A percentile compares a stretch with the other conserved stretches of the same genome.
Conservation (phyloP, 2,113 vertebrate genomes). For the Tiliqua scincoides region DNA sequence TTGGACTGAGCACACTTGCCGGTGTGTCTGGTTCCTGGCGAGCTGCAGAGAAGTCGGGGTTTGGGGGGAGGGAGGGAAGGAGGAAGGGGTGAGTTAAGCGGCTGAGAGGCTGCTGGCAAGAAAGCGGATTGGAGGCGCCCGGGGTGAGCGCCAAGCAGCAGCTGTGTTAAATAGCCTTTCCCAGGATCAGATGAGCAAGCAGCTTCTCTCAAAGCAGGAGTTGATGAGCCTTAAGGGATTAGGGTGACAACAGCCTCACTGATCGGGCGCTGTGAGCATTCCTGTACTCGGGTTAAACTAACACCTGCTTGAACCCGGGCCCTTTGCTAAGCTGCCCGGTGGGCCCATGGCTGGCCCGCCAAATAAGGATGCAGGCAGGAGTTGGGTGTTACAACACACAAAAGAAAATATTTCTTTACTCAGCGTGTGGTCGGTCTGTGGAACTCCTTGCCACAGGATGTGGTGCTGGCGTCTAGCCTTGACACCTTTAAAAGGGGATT, state of each 20-base stretch:
- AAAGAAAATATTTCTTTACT: too few species aligned
- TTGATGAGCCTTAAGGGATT: constrained; percentile 29
- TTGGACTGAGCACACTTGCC: neutral
- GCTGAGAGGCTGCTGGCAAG: neutral
- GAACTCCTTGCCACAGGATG: too few species aligned
- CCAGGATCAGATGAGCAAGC: neutral
- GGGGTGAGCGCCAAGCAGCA: neutral
- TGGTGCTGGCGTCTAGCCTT: too few species aligned
- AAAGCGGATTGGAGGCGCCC: neutral
- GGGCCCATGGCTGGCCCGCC: too few species aligned
- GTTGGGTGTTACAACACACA: too few species aligned
- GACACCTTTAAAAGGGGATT: too few species aligned
- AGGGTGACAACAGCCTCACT: constrained; percentile 3
- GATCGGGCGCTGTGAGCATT: constrained; percentile 3
- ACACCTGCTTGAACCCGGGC: neutral
- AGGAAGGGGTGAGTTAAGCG: neutral
- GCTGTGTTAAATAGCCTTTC: constrained; percentile 31
- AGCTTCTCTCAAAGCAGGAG: neutral
- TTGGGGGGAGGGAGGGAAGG: neutral
- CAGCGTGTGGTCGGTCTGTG: too few species aligned
- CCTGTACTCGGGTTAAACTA: neutral
- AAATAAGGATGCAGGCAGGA: too few species aligned
- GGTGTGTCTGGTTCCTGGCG: neutral
- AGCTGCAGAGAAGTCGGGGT: neutral
- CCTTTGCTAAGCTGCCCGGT: neutral